phyloP scores from a whole-genome alignment of 2,797 vertebrate genomes.

The Myiothlypis coronata region DNA sequence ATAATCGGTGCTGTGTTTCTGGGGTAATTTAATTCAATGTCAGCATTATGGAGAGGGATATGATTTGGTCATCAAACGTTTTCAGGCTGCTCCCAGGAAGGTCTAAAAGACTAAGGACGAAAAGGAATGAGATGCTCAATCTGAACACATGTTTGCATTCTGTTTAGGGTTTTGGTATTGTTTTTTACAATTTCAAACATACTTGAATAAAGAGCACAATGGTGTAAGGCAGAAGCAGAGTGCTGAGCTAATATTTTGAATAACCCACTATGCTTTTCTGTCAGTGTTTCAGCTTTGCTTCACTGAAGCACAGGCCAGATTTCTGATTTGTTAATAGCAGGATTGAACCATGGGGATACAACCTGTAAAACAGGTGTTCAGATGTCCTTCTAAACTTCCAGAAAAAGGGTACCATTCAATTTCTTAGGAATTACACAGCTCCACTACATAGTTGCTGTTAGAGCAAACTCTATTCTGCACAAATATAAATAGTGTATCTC shows the following conservation, averaged over 20 bases:
- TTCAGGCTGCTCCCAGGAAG: background rate
- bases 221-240: background rate
- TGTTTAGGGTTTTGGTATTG: background rate
- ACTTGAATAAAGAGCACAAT: background rate
- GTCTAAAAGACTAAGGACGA: background rate
- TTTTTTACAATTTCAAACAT: background rate
- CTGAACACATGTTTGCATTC: background rate
- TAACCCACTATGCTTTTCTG: background rate
- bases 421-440: background rate
- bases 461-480: background rate
- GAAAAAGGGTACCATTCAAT: background rate
- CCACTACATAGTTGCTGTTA: background rate
- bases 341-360: background rate
- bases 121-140: background rate
- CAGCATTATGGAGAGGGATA: background rate
- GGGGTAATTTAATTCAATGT: background rate
- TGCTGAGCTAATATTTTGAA: background rate
- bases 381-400: background rate
- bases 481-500: background rate
- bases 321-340: background rate
- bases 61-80: background rate
- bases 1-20: background rate
- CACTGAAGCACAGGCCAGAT: background rate
- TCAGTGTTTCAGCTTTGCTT: background rate
- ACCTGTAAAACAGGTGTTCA: background rate